Conservation (phyloP, 2,888 invertebrate species). For the Phlogophora meticulosa region DNA sequence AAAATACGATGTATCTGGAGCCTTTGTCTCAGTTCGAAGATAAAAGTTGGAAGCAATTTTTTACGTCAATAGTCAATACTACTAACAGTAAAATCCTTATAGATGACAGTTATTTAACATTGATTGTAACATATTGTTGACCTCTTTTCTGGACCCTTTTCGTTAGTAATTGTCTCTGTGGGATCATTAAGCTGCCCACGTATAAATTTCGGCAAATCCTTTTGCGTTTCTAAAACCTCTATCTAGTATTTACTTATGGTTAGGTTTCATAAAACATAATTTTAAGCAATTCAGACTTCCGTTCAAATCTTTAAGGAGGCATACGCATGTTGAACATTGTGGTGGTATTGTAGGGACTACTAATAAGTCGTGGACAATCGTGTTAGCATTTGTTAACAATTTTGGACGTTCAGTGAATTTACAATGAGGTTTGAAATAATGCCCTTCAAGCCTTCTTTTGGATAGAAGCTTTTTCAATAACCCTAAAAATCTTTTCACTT, state of each 20-base stretch:
- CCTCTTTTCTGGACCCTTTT: conserved; percentile 76
- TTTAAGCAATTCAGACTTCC: conserved; percentile 38
- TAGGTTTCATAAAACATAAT: conserved; percentile 29
- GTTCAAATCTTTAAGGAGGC: conserved; percentile 12
- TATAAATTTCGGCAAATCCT: conserved; percentile 76
- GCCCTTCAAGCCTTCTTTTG: background rate
- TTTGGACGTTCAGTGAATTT: conserved; percentile 57
- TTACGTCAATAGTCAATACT: conserved; percentile 44
- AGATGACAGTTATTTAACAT: conserved; percentile 70
- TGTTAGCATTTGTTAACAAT: conserved; percentile 58
- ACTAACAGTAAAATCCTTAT: conserved; percentile 62
- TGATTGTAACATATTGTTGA: conserved; percentile 79
- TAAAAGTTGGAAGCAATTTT: conserved; percentile 51
- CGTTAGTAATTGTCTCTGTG: conserved; percentile 76
- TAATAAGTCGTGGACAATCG: conserved; percentile 52
- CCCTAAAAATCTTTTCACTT: background rate
- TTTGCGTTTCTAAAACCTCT: conserved; percentile 38
- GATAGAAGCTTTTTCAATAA: background rate
- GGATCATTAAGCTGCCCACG: conserved; percentile 76
- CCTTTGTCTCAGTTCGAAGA: conserved; percentile 47
- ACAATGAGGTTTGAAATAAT: conserved; percentile 31
- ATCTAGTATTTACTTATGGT: conserved; percentile 24
- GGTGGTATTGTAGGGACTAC: conserved; percentile 44
- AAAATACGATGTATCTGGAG: conserved; percentile 46
- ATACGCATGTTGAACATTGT: conserved; percentile 26